Percentiles rank a stretch among this genome's conserved stretches.
Evolutionary conservation across 2,888 invertebrate genomes (phyloP).

Genomic region (Eupeodes luniger): DNA sequence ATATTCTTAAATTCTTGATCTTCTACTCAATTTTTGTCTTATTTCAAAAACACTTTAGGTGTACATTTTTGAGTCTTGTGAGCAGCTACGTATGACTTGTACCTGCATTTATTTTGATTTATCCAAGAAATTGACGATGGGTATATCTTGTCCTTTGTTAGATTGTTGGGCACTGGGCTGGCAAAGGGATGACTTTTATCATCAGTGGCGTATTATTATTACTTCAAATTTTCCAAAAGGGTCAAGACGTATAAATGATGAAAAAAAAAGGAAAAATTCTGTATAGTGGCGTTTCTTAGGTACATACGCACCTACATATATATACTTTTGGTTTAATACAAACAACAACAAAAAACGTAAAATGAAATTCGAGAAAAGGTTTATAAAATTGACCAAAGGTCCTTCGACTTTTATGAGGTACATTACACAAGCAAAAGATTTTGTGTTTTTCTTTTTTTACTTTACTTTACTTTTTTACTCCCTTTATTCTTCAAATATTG

Average conservation of each 20-base stretch:
- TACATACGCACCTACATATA: not conserved
- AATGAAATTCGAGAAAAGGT: conserved; percentile 41
- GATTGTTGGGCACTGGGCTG: not conserved
- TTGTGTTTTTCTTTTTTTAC: conserved; percentile 1
- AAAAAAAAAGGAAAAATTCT: conserved; percentile 6
- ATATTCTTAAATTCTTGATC: not conserved
- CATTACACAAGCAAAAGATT: conserved; percentile 36
- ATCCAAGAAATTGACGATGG: not conserved
- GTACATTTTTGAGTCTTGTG: not conserved
- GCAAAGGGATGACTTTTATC: conserved; percentile 13
- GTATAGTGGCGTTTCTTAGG: not conserved
- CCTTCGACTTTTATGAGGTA: conserved; percentile 52
- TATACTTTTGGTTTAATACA: not conserved
- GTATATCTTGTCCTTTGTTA: not conserved
- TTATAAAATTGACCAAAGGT: conserved; percentile 44
- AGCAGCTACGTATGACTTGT: not conserved
- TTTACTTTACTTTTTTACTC: not conserved
- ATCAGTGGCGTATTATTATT: conserved; percentile 34
- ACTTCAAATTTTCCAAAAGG: conserved; percentile 56
- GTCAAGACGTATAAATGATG: conserved; percentile 30
- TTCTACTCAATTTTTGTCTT: not conserved
- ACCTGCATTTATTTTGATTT: not conserved
- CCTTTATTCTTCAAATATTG: not conserved
- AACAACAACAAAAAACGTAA: conserved; percentile 22
- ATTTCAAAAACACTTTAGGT: not conserved